Evolutionary conservation across 2,797 vertebrate species (phyloP).

Genomic region (Anabas testudineus): DNA sequence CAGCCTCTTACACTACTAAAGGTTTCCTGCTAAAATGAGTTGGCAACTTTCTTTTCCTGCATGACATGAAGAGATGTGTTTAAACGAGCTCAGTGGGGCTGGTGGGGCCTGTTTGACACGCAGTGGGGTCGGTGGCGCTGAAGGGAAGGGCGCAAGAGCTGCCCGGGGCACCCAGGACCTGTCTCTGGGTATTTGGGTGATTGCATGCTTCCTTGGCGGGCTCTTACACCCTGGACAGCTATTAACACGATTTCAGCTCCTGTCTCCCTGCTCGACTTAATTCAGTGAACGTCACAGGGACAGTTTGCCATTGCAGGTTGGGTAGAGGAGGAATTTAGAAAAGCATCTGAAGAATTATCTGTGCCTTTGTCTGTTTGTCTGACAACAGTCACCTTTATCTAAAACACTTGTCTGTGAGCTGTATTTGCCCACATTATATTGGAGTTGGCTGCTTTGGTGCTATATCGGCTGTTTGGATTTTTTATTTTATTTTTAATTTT

Average conservation of each 20-base stretch:
- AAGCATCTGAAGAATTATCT: not conserved
- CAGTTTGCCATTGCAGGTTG: slow-evolving; percentile 58
- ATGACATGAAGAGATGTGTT: slow-evolving; percentile 45
- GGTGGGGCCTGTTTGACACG: slow-evolving; percentile 74
- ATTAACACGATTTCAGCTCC: slow-evolving; percentile 90
- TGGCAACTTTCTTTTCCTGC: slow-evolving; percentile 56
- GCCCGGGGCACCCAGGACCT: slow-evolving; percentile 84
- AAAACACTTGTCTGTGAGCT: not conserved
- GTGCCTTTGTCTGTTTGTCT: not conserved
- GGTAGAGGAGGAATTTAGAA: slow-evolving; percentile 5
- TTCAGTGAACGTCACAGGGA: slow-evolving; percentile 64
- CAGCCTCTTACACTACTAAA: slow-evolving; percentile 20
- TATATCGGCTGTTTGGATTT: slow-evolving; percentile 3
- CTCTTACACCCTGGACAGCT: slow-evolving; percentile 80
- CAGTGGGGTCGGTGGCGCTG: slow-evolving; percentile 70
- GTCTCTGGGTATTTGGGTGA: slow-evolving; percentile 86
- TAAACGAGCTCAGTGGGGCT: slow-evolving; percentile 54
- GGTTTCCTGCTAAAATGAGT: slow-evolving; percentile 41
- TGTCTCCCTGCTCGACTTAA: slow-evolving; percentile 84
- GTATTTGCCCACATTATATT: not conserved
- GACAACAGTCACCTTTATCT: slow-evolving; percentile 8
- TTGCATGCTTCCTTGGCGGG: slow-evolving; percentile 75
- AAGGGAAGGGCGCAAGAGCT: slow-evolving; percentile 77
- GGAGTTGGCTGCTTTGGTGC: not conserved
- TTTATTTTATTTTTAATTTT: not conserved